Evolutionary conservation across 2,888 invertebrate genomes (phyloP), one percentile per base, ranked within the genome.

Genomic region (Chymomyza procnemis): DNA sequence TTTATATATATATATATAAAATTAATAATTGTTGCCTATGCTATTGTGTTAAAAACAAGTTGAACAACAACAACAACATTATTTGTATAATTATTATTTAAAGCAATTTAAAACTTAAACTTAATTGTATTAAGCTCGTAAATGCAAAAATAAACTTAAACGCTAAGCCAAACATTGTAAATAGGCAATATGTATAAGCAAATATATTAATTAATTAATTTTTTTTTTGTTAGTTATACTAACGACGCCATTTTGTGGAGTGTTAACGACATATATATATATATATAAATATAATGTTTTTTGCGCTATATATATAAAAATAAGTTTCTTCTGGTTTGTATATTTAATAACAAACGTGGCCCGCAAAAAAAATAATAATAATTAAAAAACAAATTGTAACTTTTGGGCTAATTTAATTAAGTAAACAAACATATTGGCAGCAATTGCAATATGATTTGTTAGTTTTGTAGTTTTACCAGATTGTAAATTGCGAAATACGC

Each of bases 181-280:
- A 57, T 62, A 50, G 64, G 34, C 64, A 75, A 18, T 68, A 63
- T 14, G 12, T 48, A 71, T 34, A 60, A 19, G 66, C 34, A 59
- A 26, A n/a, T 12, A 3, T 2, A 12, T 22, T 64, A 47, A 30
- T 14, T 30, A 57, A 26, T 48, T 67, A 19, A 48, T n/a, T 62
- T 52, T 66, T 80, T 74, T 72, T 75, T 73, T 71, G 59, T 56
- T 75, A 75, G 80, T 84, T 72, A 69, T 79, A 85, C 76, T 63
- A 78, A 76, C 61, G 69, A 63, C 76, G 83, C 83, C 81, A 80
- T 80, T 82, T 72, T 78, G 65, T 75, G 71, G 26, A 50, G 19
- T 18, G 30, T 46, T 22, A 47, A 26, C 48, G 18, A 26, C 19
- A 54, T 30, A 14, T 47, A 30, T 50, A 30, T 59, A 30, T 26